Conservation (phyloP, 2,113 vertebrate species). For the Pelobates fuscus region DNA sequence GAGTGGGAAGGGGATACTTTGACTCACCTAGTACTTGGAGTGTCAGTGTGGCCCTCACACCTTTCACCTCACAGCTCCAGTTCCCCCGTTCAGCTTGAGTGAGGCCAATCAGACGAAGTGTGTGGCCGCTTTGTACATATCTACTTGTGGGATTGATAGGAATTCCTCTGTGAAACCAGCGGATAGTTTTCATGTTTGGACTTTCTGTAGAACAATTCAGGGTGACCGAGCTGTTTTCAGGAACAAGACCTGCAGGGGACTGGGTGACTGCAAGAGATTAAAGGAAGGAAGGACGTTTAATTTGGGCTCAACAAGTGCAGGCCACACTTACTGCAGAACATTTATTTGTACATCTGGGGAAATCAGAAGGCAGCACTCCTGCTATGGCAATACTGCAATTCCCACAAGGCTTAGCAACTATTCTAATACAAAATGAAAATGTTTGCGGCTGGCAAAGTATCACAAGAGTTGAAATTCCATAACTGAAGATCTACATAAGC, state of each 20-base stretch:
- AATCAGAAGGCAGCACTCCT: no score
- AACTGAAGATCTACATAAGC: no score
- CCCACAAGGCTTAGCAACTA: no score
- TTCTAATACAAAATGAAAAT: no score
- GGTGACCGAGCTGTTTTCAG: constrained; percentile 8
- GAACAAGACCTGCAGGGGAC: background rate
- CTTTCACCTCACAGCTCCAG: constrained; percentile 31
- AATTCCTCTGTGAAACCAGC: background rate
- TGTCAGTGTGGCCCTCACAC: background rate
- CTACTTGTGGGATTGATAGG: background rate
- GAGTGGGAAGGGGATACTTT: background rate
- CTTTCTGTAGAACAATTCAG: background rate
- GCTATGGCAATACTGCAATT: no score
- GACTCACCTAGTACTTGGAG: constrained; percentile 30
- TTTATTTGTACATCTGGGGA: no score
- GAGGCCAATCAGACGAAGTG: background rate
- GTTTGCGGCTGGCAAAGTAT: no score
- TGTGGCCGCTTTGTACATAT: background rate
- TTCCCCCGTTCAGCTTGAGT: constrained; percentile 14
- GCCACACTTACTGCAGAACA: no score
- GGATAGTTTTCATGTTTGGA: background rate
- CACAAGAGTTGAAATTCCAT: no score
- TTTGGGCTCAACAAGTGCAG: no score
- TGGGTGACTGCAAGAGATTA: constrained; percentile 1
- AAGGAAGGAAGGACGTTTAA: background rate